Evolutionary conservation across 1,140 invertebrate genomes (phyloP).

Genomic region (Drosophila kurseongensis): DNA sequence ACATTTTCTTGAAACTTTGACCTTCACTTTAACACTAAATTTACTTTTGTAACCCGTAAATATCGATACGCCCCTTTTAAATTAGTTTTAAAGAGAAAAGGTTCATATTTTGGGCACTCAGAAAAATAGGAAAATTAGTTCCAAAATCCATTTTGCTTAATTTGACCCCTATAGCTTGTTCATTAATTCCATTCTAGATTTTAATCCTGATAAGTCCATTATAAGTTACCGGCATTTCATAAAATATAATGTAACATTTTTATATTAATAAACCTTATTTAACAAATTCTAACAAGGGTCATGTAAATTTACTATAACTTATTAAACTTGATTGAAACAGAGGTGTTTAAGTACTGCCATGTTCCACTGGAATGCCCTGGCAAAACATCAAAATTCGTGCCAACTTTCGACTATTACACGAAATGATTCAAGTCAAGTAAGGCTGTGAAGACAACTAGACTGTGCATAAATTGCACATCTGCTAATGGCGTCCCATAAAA

Average conservation of each 20-base stretch:
- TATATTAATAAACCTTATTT: too few species aligned
- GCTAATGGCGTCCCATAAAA: constrained; percentile 49
- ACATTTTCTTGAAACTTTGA: constrained; percentile 10
- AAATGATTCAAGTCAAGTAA: constrained; percentile 28
- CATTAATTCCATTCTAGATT: too few species aligned
- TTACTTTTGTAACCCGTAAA: constrained; percentile 29
- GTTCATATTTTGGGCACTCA: not conserved
- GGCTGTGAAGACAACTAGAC: constrained; percentile 8
- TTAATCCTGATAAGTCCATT: too few species aligned
- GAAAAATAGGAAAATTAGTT: too few species aligned
- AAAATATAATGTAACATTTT: too few species aligned
- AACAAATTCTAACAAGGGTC: too few species aligned
- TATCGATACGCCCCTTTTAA: not conserved
- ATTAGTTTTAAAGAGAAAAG: too few species aligned
- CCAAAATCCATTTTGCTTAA: too few species aligned
- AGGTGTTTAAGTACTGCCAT: not conserved
- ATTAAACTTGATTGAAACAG: not conserved
- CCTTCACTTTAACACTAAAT: constrained; percentile 47
- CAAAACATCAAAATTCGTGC: constrained; percentile 4
- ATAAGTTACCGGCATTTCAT: too few species aligned
- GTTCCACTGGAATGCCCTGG: constrained; percentile 17
- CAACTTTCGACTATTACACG: constrained; percentile 28
- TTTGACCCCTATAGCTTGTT: too few species aligned
- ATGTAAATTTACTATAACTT: too few species aligned
- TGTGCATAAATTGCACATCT: constrained; percentile 44